Evolutionary conservation across 92 coral and sea anemone species (phyloP).

Genomic region (Virgularia gustaviana): DNA sequence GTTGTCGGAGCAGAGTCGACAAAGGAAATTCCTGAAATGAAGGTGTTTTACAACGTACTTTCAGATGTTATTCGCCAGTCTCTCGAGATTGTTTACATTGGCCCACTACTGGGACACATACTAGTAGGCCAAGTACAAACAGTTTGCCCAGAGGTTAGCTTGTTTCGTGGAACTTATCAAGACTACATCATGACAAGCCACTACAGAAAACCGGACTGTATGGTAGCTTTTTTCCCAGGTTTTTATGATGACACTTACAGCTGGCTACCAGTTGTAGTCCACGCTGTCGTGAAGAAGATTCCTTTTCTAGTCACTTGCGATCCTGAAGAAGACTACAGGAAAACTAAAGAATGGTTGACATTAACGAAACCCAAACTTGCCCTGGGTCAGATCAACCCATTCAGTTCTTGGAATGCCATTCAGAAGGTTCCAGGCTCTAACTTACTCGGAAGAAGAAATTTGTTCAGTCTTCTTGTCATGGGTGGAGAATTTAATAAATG

Average conservation of each 20-base stretch:
- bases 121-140: conserved; percentile 2
- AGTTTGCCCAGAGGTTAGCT: not conserved
- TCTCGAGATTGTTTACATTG: not conserved
- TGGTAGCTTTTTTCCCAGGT: conserved; percentile 11
- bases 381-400: conserved; percentile 2
- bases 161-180: conserved; percentile 6
- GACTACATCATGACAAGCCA: not conserved
- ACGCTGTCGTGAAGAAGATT: conserved; percentile 4
- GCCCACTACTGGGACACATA: not conserved
- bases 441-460: not conserved
- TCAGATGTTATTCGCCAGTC: not conserved
- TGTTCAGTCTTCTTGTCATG: conserved; percentile 6
- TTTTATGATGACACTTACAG: conserved; percentile 1
- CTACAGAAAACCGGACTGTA: conserved; percentile 16
- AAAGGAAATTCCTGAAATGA: not conserved
- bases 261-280: conserved; percentile 16
- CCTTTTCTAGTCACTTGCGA: conserved; percentile 5
- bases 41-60: not conserved
- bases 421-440: conserved; percentile 1
- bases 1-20: not conserved
- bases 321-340: not conserved
- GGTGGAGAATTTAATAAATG: conserved; percentile 6
- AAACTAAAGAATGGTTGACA: not conserved
- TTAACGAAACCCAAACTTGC: conserved; percentile 1
- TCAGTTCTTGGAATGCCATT: not conserved